A percentile compares a stretch with the other conserved stretches of the same genome.
phyloP scores from a whole-genome alignment of 1,140 invertebrate species.

The Pogonognathellus flavescens region DNA sequence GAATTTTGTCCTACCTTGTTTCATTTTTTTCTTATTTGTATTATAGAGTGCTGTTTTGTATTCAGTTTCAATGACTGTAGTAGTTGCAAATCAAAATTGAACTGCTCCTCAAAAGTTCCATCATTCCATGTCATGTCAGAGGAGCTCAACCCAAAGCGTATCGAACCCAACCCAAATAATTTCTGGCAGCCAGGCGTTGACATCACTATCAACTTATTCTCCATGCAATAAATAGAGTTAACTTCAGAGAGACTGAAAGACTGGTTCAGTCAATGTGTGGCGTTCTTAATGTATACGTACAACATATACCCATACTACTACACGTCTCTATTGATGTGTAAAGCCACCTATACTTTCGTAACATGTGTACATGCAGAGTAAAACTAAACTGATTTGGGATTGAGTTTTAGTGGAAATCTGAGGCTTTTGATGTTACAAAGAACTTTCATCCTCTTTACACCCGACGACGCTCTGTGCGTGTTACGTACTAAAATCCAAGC shows the following conservation, averaged over 20 bases:
- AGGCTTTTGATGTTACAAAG: too few species aligned
- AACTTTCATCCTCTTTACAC: too few species aligned
- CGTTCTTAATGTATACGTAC: neutral
- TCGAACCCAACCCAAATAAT: constrained; percentile 40
- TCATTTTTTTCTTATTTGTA: too few species aligned
- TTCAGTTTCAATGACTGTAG: neutral
- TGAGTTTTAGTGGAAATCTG: too few species aligned
- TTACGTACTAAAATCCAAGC: too few species aligned
- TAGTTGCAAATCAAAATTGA: neutral
- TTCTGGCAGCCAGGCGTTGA: constrained; percentile 38
- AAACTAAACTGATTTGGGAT: too few species aligned
- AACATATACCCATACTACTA: too few species aligned
- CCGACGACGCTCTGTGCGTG: too few species aligned
- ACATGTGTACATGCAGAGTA: too few species aligned
- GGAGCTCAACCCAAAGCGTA: constrained; percentile 8
- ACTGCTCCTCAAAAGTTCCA: constrained; percentile 16
- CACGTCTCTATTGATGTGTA: too few species aligned
- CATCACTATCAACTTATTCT: constrained; percentile 38
- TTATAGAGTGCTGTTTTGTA: neutral
- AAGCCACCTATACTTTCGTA: too few species aligned
- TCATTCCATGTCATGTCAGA: constrained; percentile 19
- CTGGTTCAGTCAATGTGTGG: neutral
- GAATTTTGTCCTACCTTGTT: neutral
- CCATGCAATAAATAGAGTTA: neutral
- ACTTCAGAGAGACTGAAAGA: neutral